Conservation (phyloP, 2,797 vertebrate genomes). For the Coregonus sp. region DNA sequence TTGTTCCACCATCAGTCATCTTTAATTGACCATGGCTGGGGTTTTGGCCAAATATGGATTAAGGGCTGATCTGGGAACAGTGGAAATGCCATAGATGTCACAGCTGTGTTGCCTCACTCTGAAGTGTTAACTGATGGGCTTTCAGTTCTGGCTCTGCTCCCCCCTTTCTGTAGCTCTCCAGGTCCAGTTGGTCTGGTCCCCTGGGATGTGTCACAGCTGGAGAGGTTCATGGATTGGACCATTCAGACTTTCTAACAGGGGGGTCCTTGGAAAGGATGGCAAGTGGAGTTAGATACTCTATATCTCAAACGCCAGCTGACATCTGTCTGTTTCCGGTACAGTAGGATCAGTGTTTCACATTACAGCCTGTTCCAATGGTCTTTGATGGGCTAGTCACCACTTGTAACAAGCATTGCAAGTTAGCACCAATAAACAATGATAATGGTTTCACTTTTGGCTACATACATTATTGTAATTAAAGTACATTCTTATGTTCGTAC, state of each 20-base stretch:
- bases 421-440: background rate
- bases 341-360: background rate
- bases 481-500: background rate
- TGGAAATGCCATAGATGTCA: background rate
- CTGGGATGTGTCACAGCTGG: constrained; percentile 6
- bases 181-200: constrained; percentile 28
- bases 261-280: background rate
- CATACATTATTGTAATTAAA: background rate
- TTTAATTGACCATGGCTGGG: constrained; percentile 38
- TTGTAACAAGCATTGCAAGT: background rate
- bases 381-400: background rate
- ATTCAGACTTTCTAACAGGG: background rate
- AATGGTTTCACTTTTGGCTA: background rate
- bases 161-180: background rate
- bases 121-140: constrained; percentile 31
- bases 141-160: background rate
- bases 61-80: constrained; percentile 19
- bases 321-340: background rate
- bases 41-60: constrained; percentile 42
- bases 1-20: constrained; percentile 34
- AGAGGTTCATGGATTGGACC: background rate
- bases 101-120: constrained; percentile 41
- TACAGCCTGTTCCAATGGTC: background rate
- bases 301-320: background rate
- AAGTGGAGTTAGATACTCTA: background rate